Percentiles rank a stretch among this genome's conserved stretches.
Evolutionary conservation across 2,113 vertebrate species (phyloP).

Genomic region (Anthoscopus minutus): DNA sequence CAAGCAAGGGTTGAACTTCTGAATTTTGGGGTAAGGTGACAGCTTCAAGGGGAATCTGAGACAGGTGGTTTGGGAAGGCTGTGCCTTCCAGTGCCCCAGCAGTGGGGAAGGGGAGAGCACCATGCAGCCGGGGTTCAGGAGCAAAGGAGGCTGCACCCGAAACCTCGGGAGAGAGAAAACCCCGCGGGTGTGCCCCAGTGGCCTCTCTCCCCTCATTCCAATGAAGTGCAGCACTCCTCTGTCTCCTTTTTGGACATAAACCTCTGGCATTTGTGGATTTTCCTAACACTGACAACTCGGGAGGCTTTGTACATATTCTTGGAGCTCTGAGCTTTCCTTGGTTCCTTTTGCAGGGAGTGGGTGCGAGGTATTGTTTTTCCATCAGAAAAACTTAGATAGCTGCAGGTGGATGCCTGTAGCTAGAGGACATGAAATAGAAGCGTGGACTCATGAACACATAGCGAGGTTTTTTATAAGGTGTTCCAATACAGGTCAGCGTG

Average conservation of each 20-base stretch:
- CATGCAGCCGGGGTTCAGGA: fast-evolving
- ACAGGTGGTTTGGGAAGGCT: not conserved
- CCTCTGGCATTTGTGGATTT: not conserved
- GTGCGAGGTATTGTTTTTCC: not conserved
- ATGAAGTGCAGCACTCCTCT: fast-evolving
- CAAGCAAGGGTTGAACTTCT: not conserved
- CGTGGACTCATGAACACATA: too few species aligned
- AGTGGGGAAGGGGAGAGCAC: not conserved
- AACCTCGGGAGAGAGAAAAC: not conserved
- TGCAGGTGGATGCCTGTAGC: too few species aligned
- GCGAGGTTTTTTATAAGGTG: too few species aligned
- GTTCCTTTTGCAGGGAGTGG: not conserved
- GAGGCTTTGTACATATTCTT: not conserved
- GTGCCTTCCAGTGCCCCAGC: too few species aligned
- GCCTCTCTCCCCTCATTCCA: fast-evolving
- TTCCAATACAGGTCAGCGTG: too few species aligned
- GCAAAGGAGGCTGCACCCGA: too few species aligned
- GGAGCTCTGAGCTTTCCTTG: not conserved
- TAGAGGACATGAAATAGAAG: too few species aligned
- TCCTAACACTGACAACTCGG: not conserved
- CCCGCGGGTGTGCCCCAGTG: fast-evolving
- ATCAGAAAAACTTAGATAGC: not conserved
- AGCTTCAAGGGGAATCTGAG: not conserved
- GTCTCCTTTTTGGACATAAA: not conserved
- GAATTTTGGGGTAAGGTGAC: not conserved